These are phyloP conservation scores for Tachina grossa DNA, from an alignment of 2,888 invertebrate species.

Conservation along the genomic window DNA sequence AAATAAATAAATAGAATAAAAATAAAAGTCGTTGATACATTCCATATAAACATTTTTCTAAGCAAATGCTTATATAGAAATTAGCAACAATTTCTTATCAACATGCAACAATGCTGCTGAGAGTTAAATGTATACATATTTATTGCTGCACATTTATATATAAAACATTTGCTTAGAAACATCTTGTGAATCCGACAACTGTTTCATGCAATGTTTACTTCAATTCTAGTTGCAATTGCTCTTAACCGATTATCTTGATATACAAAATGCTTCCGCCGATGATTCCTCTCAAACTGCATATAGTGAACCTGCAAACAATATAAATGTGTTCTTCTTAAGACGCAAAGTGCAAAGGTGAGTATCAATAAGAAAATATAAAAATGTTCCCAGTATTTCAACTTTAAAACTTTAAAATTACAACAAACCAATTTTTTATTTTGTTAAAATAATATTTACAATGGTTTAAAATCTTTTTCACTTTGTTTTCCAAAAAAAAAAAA, in stretches of 20 bases:
- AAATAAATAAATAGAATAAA: too few species aligned
- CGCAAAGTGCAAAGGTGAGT: conserved; percentile 81
- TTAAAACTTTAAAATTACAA: not conserved
- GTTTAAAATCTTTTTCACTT: conserved; percentile 10
- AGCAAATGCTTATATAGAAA: too few species aligned
- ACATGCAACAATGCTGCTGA: too few species aligned
- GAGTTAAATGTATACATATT: too few species aligned
- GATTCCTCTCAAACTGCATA: conserved; percentile 84
- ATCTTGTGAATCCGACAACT: too few species aligned
- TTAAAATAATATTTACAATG: not conserved
- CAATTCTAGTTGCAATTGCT: conserved; percentile 90
- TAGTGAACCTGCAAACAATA: conserved; percentile 82
- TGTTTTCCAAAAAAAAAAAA: conserved; percentile 41
- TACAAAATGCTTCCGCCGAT: conserved; percentile 88
- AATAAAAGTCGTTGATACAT: too few species aligned
- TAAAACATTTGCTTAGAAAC: too few species aligned
- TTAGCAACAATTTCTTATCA: too few species aligned
- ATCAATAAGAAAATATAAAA: not conserved
- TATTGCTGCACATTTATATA: too few species aligned
- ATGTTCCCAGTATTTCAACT: not conserved
- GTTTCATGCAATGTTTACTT: conserved; percentile 56
- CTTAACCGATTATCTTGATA: conserved; percentile 93
- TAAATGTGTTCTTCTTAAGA: conserved; percentile 83
- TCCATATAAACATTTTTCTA: too few species aligned
- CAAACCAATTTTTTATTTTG: not conserved